These are phyloP conservation scores for Dipodomys spectabilis DNA, from an alignment of 2,113 vertebrate genomes.

Conservation along the genomic window DNA sequence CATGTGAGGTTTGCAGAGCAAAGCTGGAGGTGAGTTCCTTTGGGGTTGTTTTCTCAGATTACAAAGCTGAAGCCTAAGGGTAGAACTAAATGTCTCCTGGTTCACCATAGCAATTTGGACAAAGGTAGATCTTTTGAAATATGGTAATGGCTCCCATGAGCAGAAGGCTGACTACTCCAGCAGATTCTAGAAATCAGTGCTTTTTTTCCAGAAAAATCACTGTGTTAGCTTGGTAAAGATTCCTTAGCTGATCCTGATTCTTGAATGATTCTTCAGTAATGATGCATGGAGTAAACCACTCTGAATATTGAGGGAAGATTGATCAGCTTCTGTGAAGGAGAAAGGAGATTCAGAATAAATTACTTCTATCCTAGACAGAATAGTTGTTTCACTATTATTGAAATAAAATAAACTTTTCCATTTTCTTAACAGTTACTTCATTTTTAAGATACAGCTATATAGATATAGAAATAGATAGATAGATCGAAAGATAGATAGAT, in stretches of 20 bases:
- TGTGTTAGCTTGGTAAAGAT: not conserved
- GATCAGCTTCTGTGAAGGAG: not conserved
- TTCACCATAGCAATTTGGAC: not conserved
- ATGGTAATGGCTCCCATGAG: not conserved
- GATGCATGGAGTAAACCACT: not conserved
- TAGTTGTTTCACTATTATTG: not conserved
- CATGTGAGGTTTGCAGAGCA: not conserved
- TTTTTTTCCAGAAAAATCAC: slow-evolving; percentile 16
- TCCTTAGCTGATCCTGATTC: not conserved
- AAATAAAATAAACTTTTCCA: slow-evolving; percentile 50
- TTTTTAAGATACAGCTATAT: not conserved
- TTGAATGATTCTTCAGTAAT: not conserved
- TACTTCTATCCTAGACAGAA: not conserved
- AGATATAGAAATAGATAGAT: not conserved
- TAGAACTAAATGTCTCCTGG: slow-evolving; percentile 35
- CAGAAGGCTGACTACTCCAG: not conserved
- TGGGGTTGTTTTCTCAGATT: slow-evolving; percentile 41
- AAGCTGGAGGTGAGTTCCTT: slow-evolving; percentile 41
- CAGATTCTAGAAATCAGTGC: slow-evolving; percentile 27
- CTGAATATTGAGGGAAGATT: not conserved
- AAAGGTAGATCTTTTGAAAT: not conserved
- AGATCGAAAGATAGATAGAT: not conserved
- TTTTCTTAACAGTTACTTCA: slow-evolving; percentile 29
- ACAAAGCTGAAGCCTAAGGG: slow-evolving; percentile 4
- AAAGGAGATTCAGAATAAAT: not conserved